Base-by-base conservation (phyloP, 2,888 invertebrate genomes). In the Dastarcus helophoroides region DNA sequence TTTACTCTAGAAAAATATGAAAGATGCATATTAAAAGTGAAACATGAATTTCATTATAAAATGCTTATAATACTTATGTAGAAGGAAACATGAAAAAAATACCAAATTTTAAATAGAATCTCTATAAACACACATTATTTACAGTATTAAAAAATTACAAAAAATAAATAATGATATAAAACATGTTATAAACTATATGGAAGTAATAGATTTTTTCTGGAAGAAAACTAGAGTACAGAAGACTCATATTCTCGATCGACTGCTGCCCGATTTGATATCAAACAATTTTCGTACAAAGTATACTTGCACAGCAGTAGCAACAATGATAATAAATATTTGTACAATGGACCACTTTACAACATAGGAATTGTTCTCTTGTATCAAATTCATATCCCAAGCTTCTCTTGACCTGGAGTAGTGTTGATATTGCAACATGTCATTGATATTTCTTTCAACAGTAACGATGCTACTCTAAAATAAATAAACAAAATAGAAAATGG, bases 271-370 rank as follows among this genome's bases (percentile, higher is more conserved):
- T 54, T 80, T 83, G 0, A 79, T 74, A 51, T 86, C 82, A 56
- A 94, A 94, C 7, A 94, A 64, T 64, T 88, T 85, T 40, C 86
- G 73, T 8, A 94, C 82, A 58, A 91, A 91, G 57, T 78, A 85
- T 2, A 91, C 89, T 62, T 86, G 86, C 26, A 80, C 56, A 1
- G 79, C 69, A 6, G 83, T 83, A 0, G 90, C 84, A 2, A 75
- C 68, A 27, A 80, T 63, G 39, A 94, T 83, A 2, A 91, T 81
- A 14, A 80, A 34, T 42, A 91, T 85, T 66, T 93, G 91, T 29
- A 79, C 69, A 2, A 91, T 48, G 0, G 94, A 93, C 85, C 91
- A 93, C 36, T 76, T 76, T 38, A 82, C 71, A n/a, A 94, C 83
- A 57, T 90, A 90, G 3, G 68, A 63, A 55, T 89, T 84, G 58